Evolutionary conservation across 2,113 vertebrate species (phyloP).

Genomic region (Nansenia antarctica): DNA sequence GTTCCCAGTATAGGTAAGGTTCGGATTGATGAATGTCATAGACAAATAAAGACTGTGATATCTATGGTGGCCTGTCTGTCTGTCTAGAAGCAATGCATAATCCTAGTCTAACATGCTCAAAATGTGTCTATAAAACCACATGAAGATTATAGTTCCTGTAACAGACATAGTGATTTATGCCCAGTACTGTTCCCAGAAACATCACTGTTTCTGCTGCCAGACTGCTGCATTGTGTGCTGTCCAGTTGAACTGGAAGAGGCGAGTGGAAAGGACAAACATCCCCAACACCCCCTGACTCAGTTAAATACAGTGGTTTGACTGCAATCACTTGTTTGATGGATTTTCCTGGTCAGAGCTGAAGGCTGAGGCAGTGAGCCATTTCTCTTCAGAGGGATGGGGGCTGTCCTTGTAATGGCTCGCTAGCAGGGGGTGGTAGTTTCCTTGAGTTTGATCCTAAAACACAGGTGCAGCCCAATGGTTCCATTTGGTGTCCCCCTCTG

Average conservation of each 20-base stretch:
- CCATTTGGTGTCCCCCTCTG: constrained; percentile 14
- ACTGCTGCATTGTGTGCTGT: neutral
- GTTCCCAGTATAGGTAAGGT: constrained; percentile 39
- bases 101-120: neutral
- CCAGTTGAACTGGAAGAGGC: neutral
- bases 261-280: no score
- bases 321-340: constrained; percentile 23
- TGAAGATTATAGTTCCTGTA: neutral
- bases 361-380: constrained; percentile 51
- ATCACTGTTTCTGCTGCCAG: neutral
- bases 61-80: neutral
- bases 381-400: constrained; percentile 9
- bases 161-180: neutral
- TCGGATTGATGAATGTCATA: constrained; percentile 8
- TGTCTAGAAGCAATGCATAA: neutral
- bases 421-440: constrained; percentile 45
- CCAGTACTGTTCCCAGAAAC: neutral
- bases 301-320: constrained; percentile 6
- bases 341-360: constrained; percentile 39
- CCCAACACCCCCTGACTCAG: constrained; percentile 8
- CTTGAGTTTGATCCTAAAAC: constrained; percentile 65
- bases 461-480: constrained; percentile 62
- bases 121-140: neutral
- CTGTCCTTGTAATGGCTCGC: constrained; percentile 23
- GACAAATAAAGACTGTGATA: neutral